phyloP scores from a whole-genome alignment of 2,113 vertebrate species.

The Vimba vimba region DNA sequence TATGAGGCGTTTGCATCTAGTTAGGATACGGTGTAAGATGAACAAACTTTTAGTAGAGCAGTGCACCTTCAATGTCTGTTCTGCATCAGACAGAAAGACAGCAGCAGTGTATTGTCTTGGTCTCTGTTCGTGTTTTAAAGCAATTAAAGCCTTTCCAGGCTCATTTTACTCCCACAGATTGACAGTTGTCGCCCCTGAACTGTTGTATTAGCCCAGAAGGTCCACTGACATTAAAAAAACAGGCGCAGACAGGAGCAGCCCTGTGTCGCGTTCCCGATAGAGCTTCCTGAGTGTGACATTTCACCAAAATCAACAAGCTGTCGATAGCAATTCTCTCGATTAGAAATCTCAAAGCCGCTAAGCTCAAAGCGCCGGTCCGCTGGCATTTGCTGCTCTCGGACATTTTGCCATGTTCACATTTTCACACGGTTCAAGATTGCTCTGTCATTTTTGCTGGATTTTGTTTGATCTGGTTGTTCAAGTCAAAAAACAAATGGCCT shows the following conservation, averaged over 20 bases:
- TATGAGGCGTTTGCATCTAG: no score
- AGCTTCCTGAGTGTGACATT: constrained; percentile 59
- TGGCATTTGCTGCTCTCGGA: constrained; percentile 30
- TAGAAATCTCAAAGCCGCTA: constrained; percentile 43
- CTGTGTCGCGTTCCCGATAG: constrained; percentile 36
- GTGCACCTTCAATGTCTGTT: not conserved
- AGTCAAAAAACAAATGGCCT: not conserved
- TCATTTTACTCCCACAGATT: constrained; percentile 33
- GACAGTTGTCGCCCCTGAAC: constrained; percentile 50
- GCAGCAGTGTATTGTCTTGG: constrained; percentile 23
- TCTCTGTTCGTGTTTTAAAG: constrained; percentile 39
- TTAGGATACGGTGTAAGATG: no score
- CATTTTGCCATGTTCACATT: constrained; percentile 26
- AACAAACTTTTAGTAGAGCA: not conserved
- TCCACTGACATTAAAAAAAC: constrained; percentile 59
- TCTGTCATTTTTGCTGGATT: constrained; percentile 16
- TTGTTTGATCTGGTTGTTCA: constrained; percentile 31
- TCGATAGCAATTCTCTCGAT: constrained; percentile 48
- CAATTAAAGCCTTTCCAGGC: constrained; percentile 41
- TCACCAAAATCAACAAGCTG: constrained; percentile 51
- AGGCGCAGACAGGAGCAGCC: constrained; percentile 44
- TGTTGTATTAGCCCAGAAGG: constrained; percentile 44
- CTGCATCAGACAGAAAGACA: constrained; percentile 27
- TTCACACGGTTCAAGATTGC: not conserved
- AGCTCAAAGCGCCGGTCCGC: constrained; percentile 37